Evolutionary conservation across 2,113 vertebrate genomes (phyloP).

Genomic region (Dasyprocta punctata): DNA sequence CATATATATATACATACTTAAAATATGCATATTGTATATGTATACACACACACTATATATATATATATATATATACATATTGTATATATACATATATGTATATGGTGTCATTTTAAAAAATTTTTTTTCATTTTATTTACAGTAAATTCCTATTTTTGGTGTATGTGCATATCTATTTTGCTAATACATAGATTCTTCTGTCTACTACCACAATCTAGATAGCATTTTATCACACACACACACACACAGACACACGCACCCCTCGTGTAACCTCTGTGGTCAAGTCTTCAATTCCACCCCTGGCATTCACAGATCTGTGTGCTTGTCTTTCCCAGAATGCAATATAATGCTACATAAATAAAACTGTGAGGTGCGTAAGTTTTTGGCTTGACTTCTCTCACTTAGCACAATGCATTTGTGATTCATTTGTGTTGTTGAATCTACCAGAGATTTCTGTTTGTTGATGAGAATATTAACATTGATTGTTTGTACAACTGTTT

Average conservation of each 20-base stretch:
- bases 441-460: not conserved
- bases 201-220: not conserved
- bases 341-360: not conserved
- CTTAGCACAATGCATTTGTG: not conserved
- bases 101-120: not conserved
- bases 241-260: not conserved
- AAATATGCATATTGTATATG: not conserved
- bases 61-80: no score
- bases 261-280: rapidly evolving
- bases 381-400: not conserved
- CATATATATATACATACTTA: not conserved
- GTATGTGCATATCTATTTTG: not conserved
- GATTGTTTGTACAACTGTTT: not conserved
- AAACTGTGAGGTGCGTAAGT: not conserved
- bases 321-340: not conserved
- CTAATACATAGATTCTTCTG: not conserved
- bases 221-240: not conserved
- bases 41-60: no score
- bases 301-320: not conserved
- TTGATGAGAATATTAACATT: not conserved
- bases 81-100: no score
- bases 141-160: not conserved
- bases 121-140: not conserved
- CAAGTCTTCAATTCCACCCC: not conserved
- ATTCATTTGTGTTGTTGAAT: not conserved